Conservation (phyloP, 2,797 vertebrate species). For the Sebastes minor region DNA sequence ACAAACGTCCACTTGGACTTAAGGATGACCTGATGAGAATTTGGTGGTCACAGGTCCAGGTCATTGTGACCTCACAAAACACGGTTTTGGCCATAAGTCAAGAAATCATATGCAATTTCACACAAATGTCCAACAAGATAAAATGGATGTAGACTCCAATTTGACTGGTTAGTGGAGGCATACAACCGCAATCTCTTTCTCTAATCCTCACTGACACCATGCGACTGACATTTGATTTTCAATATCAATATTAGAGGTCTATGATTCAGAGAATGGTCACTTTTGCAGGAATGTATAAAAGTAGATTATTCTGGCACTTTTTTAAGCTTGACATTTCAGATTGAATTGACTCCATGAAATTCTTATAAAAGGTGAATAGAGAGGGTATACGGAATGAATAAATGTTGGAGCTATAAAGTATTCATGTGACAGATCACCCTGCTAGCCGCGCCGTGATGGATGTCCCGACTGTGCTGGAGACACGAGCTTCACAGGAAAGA, state of each 20-base stretch:
- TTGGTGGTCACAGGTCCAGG: too few species aligned
- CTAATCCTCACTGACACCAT: background rate
- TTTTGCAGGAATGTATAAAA: background rate
- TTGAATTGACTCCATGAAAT: background rate
- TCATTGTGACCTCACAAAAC: background rate
- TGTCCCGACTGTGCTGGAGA: slow-evolving; percentile 13
- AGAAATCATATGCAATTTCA: too few species aligned
- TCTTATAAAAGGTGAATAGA: background rate
- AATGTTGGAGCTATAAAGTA: slow-evolving; percentile 12
- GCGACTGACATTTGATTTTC: background rate
- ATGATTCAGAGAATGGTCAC: background rate
- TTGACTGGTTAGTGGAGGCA: fast-evolving
- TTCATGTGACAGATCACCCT: slow-evolving; percentile 12
- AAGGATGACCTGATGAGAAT: too few species aligned
- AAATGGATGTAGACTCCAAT: background rate
- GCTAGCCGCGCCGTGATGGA: slow-evolving; percentile 37
- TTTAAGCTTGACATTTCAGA: background rate
- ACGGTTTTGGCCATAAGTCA: background rate
- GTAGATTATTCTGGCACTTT: background rate
- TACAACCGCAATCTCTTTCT: background rate
- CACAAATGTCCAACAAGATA: too few species aligned
- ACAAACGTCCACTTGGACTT: fast-evolving
- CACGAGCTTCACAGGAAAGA: slow-evolving; percentile 22
- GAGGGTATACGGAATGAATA: background rate
- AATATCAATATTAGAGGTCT: background rate